Evolutionary conservation across 2,113 vertebrate species (phyloP).

Genomic region (Engraulis encrasicolus): DNA sequence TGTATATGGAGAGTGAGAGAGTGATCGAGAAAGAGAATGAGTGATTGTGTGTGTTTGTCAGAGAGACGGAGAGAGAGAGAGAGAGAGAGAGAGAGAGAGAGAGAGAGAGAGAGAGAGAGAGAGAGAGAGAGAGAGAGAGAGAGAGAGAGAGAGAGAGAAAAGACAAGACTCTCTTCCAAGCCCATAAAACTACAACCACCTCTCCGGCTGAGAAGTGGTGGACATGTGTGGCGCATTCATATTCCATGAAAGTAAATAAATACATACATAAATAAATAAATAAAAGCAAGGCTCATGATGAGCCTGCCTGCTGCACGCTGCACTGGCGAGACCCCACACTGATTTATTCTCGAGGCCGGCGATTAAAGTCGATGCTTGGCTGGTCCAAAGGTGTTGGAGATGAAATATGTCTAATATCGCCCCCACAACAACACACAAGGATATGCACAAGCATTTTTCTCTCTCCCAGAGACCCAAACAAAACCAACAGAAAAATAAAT

Average conservation of each 20-base stretch:
- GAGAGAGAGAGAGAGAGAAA: too few relatives aligned
- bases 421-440: conserved; percentile 18
- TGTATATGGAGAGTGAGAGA: too few relatives aligned
- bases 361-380: conserved; percentile 25
- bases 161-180: not conserved
- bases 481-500: too few relatives aligned
- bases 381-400: not conserved
- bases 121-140: too few relatives aligned
- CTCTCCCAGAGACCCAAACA: not conserved
- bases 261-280: conserved; percentile 13
- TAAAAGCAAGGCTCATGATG: not conserved
- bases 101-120: too few relatives aligned
- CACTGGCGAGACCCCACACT: not conserved
- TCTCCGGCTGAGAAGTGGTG: not conserved
- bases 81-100: too few relatives aligned
- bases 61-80: too few relatives aligned
- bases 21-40: too few relatives aligned
- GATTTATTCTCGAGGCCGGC: conserved; percentile 27
- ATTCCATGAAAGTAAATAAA: conserved; percentile 31
- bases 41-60: too few relatives aligned
- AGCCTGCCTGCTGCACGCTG: too few relatives aligned
- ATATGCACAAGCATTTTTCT: conserved; percentile 3
- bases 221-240: conserved; percentile 26
- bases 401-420: conserved; percentile 20
- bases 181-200: not conserved